These are phyloP conservation scores for Troides aeacus DNA, from an alignment of 2,888 invertebrate species.

Conservation along the genomic window DNA sequence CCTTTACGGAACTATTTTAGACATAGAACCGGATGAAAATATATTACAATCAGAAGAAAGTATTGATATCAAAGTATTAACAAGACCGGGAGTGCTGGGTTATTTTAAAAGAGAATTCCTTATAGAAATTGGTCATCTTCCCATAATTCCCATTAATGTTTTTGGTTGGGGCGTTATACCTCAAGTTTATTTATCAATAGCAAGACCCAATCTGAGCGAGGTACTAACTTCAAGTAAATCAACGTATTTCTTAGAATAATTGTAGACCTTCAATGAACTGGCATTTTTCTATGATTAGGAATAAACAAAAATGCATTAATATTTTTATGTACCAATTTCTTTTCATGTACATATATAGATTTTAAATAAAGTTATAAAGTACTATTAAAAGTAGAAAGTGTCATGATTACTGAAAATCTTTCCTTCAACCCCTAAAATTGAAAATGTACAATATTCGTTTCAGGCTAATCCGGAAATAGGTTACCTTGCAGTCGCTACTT, in stretches of 20 bases:
- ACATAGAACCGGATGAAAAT: constrained; percentile 66
- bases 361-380: neutral
- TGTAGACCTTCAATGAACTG: neutral
- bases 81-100: constrained; percentile 78
- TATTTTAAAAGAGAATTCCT: constrained; percentile 70
- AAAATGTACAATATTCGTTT: constrained; percentile 27
- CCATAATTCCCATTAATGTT: constrained; percentile 75
- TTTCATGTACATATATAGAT: too few species aligned
- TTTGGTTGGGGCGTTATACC: constrained; percentile 80
- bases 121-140: constrained; percentile 78
- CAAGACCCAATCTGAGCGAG: constrained; percentile 56
- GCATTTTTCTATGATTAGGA: too few species aligned
- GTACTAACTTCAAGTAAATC: constrained; percentile 41
- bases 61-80: constrained; percentile 64
- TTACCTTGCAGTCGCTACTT: constrained; percentile 70
- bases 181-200: constrained; percentile 77
- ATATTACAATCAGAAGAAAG: constrained; percentile 61
- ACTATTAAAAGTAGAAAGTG: neutral
- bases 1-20: constrained; percentile 66
- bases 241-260: neutral
- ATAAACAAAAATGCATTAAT: too few species aligned
- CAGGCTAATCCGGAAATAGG: constrained; percentile 60
- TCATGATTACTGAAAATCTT: too few species aligned
- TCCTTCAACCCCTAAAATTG: too few species aligned
- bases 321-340: too few species aligned